A percentile compares a stretch with the other conserved stretches of the same genome.
Evolutionary conservation across 2,888 invertebrate species (phyloP).

Genomic region (Tetrapedia diversipes): DNA sequence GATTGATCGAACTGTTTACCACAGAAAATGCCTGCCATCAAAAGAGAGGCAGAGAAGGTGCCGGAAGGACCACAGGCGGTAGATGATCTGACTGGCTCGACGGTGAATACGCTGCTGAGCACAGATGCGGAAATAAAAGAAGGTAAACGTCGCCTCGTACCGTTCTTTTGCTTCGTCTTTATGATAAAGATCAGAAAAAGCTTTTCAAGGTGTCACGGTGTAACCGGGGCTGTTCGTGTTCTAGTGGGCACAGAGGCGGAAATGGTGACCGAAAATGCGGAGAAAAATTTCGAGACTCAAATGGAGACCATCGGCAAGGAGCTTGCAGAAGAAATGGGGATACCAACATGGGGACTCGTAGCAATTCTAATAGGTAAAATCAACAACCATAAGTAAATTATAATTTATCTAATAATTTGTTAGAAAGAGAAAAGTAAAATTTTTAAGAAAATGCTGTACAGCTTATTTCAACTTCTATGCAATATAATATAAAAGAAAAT

Average conservation of each 20-base stretch:
- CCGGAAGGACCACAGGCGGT: background rate
- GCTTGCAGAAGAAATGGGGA: constrained; percentile 88
- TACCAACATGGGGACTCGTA: constrained; percentile 93
- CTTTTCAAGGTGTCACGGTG: background rate
- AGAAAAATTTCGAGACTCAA: constrained; percentile 76
- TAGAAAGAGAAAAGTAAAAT: no score
- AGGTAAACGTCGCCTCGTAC: constrained; percentile 41
- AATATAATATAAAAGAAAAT: no score
- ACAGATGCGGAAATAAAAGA: constrained; percentile 65
- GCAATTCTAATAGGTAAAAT: constrained; percentile 90
- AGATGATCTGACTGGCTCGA: constrained; percentile 43
- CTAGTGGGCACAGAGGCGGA: constrained; percentile 65
- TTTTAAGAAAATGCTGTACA: no score
- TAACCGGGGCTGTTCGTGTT: constrained; percentile 7
- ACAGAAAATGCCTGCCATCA: constrained; percentile 77
- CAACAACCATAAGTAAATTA: background rate
- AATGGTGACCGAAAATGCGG: constrained; percentile 54
- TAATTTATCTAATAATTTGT: no score
- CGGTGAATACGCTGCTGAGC: constrained; percentile 54
- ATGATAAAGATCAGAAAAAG: background rate
- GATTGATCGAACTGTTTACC: no score
- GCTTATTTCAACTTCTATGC: no score
- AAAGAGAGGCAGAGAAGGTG: constrained; percentile 63
- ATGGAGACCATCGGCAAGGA: constrained; percentile 85
- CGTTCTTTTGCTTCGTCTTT: background rate